These are phyloP conservation scores for Macrophya annulata DNA, from an alignment of 2,888 invertebrate genomes.

Conservation along the genomic window DNA sequence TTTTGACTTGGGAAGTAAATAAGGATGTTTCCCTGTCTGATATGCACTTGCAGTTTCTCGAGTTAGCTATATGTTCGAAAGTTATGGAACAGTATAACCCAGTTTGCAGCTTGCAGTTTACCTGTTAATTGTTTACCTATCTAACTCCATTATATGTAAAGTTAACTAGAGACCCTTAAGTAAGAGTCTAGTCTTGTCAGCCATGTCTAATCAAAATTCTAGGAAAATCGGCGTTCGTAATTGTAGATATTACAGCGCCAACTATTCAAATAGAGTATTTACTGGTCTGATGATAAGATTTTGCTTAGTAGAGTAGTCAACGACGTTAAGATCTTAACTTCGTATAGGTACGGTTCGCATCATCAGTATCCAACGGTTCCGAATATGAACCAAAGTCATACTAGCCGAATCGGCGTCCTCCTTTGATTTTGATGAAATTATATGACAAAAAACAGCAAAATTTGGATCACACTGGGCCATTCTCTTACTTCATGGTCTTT, in stretches of 20 bases:
- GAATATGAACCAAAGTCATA: not conserved
- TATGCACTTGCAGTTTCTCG: conserved; percentile 62
- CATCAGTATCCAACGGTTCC: not conserved
- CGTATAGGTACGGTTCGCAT: not conserved
- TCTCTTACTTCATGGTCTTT: not conserved
- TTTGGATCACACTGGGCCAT: not conserved
- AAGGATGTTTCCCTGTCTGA: conserved; percentile 65
- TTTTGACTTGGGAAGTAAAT: conserved; percentile 57
- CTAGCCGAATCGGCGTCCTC: not conserved
- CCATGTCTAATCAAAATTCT: not conserved
- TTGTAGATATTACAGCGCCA: not conserved
- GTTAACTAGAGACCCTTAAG: conserved; percentile 63
- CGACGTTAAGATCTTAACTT: no score
- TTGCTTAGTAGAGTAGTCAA: not conserved
- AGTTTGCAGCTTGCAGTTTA: conserved; percentile 74
- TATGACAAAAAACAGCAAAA: not conserved
- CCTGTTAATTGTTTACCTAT: conserved; percentile 74
- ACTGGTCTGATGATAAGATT: not conserved
- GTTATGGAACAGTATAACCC: conserved; percentile 71
- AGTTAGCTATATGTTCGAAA: conserved; percentile 66
- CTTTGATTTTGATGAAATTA: not conserved
- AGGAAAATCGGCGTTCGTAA: not conserved
- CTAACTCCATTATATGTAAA: conserved; percentile 69
- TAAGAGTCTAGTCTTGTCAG: not conserved
- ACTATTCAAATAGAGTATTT: not conserved